Percentiles rank a stretch among this genome's conserved stretches.
Evolutionary conservation across 2,888 invertebrate species (phyloP).

Genomic region (Myopa tessellatipennis): DNA sequence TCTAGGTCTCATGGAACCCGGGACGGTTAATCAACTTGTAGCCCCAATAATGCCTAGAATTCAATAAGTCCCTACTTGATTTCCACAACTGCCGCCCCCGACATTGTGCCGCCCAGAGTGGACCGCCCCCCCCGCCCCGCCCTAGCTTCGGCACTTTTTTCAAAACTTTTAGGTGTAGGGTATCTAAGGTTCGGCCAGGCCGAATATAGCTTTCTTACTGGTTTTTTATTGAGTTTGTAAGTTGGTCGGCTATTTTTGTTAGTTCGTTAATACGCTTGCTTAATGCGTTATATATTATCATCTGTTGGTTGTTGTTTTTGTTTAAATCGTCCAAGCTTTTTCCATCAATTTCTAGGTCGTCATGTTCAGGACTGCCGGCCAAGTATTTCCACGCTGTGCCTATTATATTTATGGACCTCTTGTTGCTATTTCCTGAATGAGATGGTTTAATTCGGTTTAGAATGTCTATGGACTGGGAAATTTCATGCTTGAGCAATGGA

Average conservation of each 20-base stretch:
- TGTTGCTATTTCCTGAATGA: neutral
- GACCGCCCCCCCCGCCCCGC: no score
- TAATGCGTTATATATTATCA: conserved; percentile 19
- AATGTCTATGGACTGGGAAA: neutral
- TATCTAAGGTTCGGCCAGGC: no score
- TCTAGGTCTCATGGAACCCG: no score
- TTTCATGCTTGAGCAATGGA: neutral
- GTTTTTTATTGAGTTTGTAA: conserved; percentile 25
- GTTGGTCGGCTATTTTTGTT: conserved; percentile 9
- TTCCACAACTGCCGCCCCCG: no score
- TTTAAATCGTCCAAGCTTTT: conserved; percentile 17
- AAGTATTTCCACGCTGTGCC: neutral
- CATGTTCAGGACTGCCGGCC: neutral
- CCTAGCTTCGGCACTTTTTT: no score
- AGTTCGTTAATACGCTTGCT: conserved; percentile 22
- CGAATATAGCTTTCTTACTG: no score
- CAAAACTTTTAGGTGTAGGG: no score
- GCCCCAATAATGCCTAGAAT: no score
- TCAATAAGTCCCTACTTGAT: no score
- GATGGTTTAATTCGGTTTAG: neutral
- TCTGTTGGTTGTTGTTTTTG: conserved; percentile 20
- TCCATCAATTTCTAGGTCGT: conserved; percentile 14
- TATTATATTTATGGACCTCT: neutral
- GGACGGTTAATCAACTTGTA: no score
- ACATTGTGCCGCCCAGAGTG: no score